phyloP scores from a whole-genome alignment of 2,113 vertebrate species.

The Hemibagrus wyckioides region DNA sequence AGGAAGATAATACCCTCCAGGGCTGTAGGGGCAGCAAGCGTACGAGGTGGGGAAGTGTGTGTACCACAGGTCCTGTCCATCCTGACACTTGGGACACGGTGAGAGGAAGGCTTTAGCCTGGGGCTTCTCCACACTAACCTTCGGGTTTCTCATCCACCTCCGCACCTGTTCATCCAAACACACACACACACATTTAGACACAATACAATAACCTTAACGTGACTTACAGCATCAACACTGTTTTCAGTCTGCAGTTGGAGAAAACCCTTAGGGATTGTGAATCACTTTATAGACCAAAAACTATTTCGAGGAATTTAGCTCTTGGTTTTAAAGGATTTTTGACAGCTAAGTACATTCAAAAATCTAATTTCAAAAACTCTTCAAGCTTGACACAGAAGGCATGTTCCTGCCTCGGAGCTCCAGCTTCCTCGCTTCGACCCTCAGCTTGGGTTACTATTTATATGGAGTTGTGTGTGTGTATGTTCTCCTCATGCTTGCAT shows the following conservation, averaged over 20 bases:
- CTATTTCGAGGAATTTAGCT: neutral
- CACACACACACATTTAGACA: neutral
- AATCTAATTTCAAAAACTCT: neutral
- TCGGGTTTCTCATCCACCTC: constrained; percentile 91
- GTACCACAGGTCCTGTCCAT: constrained; percentile 79
- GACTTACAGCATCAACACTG: neutral
- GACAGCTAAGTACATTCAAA: neutral
- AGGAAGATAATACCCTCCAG: constrained; percentile 68
- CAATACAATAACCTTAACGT: neutral
- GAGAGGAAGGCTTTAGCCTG: constrained; percentile 80
- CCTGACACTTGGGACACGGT: constrained; percentile 76
- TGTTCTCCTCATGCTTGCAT: neutral
- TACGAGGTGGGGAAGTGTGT: constrained; percentile 78
- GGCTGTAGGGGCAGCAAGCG: constrained; percentile 75
- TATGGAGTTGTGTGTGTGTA: neutral
- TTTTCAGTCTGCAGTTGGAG: neutral
- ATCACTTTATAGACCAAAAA: neutral
- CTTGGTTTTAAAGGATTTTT: neutral
- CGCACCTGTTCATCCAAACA: constrained; percentile 77
- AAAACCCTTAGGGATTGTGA: neutral
- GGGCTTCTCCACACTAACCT: constrained; percentile 86
- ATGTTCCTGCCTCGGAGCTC: neutral
- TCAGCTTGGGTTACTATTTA: neutral
- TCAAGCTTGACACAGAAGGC: neutral
- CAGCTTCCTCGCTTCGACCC: neutral